Evolutionary conservation across 2,888 invertebrate species (phyloP).

Genomic region (Aphidoletes aphidimyza): DNA sequence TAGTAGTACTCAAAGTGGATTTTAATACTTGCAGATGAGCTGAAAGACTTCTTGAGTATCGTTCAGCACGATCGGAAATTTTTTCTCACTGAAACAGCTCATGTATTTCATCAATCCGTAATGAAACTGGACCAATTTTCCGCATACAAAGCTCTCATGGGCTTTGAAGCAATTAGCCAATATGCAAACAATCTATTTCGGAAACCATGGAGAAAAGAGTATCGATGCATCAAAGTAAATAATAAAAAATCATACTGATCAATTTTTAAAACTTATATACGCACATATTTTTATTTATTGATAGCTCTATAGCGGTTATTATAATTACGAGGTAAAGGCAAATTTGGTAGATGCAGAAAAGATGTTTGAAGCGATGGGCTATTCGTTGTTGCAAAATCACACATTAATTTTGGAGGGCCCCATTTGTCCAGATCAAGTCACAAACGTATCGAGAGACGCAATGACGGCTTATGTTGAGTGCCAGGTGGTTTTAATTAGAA

Average conservation of each 20-base stretch:
- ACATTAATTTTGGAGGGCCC: conserved; percentile 75
- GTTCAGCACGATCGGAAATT: conserved; percentile 85
- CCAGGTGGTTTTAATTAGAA: conserved; percentile 76
- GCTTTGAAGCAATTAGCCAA: conserved; percentile 85
- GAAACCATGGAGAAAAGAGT: conserved; percentile 92
- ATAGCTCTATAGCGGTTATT: conserved; percentile 87
- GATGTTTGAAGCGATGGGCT: conserved; percentile 85
- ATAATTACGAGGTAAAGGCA: conserved; percentile 86
- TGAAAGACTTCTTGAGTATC: conserved; percentile 80
- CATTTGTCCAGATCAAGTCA: conserved; percentile 83
- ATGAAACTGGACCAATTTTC: conserved; percentile 78
- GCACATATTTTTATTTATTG: conserved; percentile 58
- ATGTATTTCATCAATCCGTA: conserved; percentile 80
- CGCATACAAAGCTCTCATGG: conserved; percentile 81
- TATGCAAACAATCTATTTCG: conserved; percentile 87
- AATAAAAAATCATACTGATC: neutral
- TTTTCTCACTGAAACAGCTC: conserved; percentile 77
- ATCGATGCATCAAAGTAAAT: conserved; percentile 79
- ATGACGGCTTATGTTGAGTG: conserved; percentile 89
- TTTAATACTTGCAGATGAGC: conserved; percentile 72
- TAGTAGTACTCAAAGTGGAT: too few species aligned
- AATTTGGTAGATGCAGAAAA: conserved; percentile 81
- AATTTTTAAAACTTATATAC: neutral
- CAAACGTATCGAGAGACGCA: conserved; percentile 83
- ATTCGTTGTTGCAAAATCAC: conserved; percentile 71